phyloP scores from a whole-genome alignment of 2,888 invertebrate species.

The Andricus quercusramuli region DNA sequence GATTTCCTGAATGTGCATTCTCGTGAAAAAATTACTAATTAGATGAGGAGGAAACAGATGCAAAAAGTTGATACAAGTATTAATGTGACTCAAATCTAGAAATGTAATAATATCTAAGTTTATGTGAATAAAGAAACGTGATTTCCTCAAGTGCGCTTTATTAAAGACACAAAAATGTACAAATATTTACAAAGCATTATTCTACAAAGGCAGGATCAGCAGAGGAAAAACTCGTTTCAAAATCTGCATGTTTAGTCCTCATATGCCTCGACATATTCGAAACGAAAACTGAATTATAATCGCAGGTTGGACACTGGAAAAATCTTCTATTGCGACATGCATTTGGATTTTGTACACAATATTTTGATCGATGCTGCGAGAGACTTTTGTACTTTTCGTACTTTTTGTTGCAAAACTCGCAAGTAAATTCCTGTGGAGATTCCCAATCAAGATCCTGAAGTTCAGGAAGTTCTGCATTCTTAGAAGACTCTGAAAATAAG shows the following conservation, averaged over 20 bases:
- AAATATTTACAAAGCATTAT: constrained; percentile 7
- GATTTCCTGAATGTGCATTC: not conserved
- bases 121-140: not conserved
- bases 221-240: constrained; percentile 12
- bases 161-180: not conserved
- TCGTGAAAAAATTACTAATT: not conserved
- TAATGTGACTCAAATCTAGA: not conserved
- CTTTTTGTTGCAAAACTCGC: constrained; percentile 37
- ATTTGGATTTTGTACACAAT: constrained; percentile 34
- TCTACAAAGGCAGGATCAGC: not conserved
- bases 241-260: constrained; percentile 24
- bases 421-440: constrained; percentile 2
- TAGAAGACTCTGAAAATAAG: constrained; percentile 18
- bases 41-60: not conserved
- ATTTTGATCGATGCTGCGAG: constrained; percentile 23
- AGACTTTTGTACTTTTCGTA: constrained; percentile 34
- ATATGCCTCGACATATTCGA: constrained; percentile 28
- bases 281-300: constrained; percentile 34
- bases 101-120: not conserved
- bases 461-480: not conserved
- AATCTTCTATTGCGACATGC: constrained; percentile 35
- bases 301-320: constrained; percentile 25
- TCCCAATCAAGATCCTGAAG: not conserved
- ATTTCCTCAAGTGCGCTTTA: not conserved
- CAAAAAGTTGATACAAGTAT: not conserved